Conservation (phyloP, 2,797 vertebrate species). For the Chelon auratus region DNA sequence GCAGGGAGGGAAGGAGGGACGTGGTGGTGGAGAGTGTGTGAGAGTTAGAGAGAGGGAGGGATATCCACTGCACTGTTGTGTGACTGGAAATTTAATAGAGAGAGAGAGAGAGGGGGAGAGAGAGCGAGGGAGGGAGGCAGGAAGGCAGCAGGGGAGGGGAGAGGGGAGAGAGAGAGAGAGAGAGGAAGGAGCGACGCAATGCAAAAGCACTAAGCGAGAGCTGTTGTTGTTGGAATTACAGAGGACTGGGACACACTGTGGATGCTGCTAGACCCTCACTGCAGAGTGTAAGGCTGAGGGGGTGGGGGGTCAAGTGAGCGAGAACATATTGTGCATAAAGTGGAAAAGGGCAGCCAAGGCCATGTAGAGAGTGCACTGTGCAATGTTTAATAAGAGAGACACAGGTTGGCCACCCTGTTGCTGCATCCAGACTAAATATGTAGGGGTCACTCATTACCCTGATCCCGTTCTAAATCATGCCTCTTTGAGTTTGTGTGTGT, state of each 20-base stretch:
- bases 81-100: slow-evolving; percentile 89
- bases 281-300: slow-evolving; percentile 43
- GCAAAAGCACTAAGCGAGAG: slow-evolving; percentile 69
- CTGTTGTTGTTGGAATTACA: slow-evolving; percentile 73
- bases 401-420: slow-evolving; percentile 64
- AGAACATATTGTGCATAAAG: slow-evolving; percentile 66
- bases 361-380: slow-evolving; percentile 25
- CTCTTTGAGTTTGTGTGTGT: slow-evolving; percentile 23
- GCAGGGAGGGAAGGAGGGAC: slow-evolving; percentile 21
- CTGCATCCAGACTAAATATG: slow-evolving; percentile 44
- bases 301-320: slow-evolving; percentile 43
- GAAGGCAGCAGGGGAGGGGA: slow-evolving; percentile 44
- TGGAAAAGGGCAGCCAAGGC: slow-evolving; percentile 46
- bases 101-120: slow-evolving; percentile 70
- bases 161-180: slow-evolving; percentile 17
- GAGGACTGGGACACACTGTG: slow-evolving; percentile 62
- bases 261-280: slow-evolving; percentile 59
- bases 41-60: slow-evolving; percentile 82
- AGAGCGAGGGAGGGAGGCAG: slow-evolving; percentile 39
- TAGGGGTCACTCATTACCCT: slow-evolving; percentile 42
- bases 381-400: slow-evolving; percentile 28
- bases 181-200: slow-evolving; percentile 64
- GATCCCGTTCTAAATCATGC: slow-evolving; percentile 5
- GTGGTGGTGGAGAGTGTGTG: slow-evolving; percentile 60
- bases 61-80: slow-evolving; percentile 90